A percentile compares a stretch with the other conserved stretches of the same genome.
Evolutionary conservation across 2,113 vertebrate species (phyloP).

Genomic region (Pseudorectes ferrugineus): DNA sequence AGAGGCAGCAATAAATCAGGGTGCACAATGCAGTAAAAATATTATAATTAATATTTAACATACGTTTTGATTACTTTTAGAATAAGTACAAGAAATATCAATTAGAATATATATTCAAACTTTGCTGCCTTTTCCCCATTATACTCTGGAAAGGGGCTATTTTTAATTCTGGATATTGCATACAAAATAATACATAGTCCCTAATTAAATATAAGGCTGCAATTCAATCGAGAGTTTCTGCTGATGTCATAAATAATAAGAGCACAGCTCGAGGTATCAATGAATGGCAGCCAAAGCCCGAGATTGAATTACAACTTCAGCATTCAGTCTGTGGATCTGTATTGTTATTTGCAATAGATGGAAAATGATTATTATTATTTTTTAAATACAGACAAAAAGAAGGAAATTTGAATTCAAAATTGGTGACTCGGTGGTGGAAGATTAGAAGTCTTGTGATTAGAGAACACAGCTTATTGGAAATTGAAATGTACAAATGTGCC

Average conservation of each 20-base stretch:
- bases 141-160: conserved; percentile 72
- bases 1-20: conserved; percentile 80
- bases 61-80: conserved; percentile 81
- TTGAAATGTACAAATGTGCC: conserved; percentile 74
- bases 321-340: conserved; percentile 72
- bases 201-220: conserved; percentile 82
- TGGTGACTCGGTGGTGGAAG: conserved; percentile 63
- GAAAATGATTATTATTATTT: conserved; percentile 85
- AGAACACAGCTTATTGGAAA: conserved; percentile 68
- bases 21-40: conserved; percentile 76
- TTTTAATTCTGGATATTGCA: conserved; percentile 81
- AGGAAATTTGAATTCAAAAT: conserved; percentile 81
- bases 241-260: conserved; percentile 82
- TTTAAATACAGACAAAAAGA: conserved; percentile 80
- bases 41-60: conserved; percentile 85
- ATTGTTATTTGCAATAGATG: conserved; percentile 84
- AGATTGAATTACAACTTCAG: conserved; percentile 79
- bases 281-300: conserved; percentile 73
- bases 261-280: conserved; percentile 71
- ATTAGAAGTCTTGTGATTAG: conserved; percentile 77
- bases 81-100: conserved; percentile 80
- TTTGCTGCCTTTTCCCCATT: conserved; percentile 73
- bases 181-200: conserved; percentile 79
- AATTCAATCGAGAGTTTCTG: conserved; percentile 79
- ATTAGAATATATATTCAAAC: conserved; percentile 82